These are phyloP conservation scores for Aspiorhynchus laticeps DNA, from an alignment of 2,113 vertebrate species.

Conservation along the genomic window DNA sequence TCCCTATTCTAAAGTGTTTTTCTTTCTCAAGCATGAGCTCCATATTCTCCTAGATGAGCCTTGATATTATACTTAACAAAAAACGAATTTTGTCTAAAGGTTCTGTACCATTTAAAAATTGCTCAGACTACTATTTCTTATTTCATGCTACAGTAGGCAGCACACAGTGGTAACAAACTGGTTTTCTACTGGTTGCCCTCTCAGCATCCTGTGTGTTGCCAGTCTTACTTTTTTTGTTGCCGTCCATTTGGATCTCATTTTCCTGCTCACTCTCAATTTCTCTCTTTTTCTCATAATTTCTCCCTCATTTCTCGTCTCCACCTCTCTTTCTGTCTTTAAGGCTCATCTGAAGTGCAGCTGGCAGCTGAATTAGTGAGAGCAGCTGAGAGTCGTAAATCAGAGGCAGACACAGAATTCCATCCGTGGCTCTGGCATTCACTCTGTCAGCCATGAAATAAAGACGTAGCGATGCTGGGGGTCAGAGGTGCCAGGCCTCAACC, in stretches of 20 bases:
- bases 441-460: conserved; percentile 96
- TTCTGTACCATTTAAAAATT: not conserved
- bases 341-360: conserved; percentile 90
- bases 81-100: not conserved
- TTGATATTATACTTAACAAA: not conserved
- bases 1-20: not conserved
- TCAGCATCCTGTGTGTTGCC: conserved; percentile 7
- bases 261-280: conserved; percentile 7
- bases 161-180: not conserved
- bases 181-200: not conserved
- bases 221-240: not conserved
- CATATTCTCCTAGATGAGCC: not conserved
- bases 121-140: not conserved
- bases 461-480: conserved; percentile 89
- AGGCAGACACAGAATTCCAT: conserved; percentile 78
- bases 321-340: conserved; percentile 70
- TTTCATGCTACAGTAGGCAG: not conserved
- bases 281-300: not conserved
- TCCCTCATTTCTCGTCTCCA: not conserved
- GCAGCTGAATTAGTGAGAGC: conserved; percentile 78
- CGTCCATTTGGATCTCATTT: conserved; percentile 32
- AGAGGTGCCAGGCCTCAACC: conserved; percentile 67
- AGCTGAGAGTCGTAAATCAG: conserved; percentile 95
- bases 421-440: conserved; percentile 83
- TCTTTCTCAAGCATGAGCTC: not conserved